Conservation (phyloP, 1,140 invertebrate species). For the Drosophila sp. region DNA sequence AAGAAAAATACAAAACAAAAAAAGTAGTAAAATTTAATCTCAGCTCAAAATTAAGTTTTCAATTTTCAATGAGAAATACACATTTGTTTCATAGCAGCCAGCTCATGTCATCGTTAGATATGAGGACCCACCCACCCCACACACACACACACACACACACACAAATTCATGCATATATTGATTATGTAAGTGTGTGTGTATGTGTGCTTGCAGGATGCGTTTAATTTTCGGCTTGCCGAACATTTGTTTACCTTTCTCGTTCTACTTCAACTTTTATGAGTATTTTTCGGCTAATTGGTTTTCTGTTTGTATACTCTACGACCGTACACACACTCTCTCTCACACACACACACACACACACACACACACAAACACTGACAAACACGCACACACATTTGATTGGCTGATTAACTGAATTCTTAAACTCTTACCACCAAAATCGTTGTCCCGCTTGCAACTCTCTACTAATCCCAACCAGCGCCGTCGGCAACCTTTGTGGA, state of each 20-base stretch:
- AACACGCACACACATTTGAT: slow-evolving; percentile 18
- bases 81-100: too few relatives aligned
- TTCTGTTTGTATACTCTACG: slow-evolving; percentile 65
- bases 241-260: slow-evolving; percentile 20
- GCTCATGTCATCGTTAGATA: too few relatives aligned
- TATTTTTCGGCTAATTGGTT: slow-evolving; percentile 72
- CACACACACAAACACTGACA: slow-evolving; percentile 11
- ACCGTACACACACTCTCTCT: slow-evolving; percentile 37
- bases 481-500: slow-evolving; percentile 52
- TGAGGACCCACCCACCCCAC: background rate
- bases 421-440: background rate
- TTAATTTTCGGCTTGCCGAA: slow-evolving; percentile 54
- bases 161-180: background rate
- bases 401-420: slow-evolving; percentile 29
- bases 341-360: slow-evolving; percentile 17
- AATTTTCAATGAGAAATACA: too few relatives aligned
- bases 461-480: slow-evolving; percentile 4
- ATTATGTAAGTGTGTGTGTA: background rate
- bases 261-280: slow-evolving; percentile 43
- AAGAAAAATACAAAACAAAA: too few relatives aligned
- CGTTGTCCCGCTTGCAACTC: slow-evolving; percentile 3
- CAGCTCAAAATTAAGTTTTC: too few relatives aligned
- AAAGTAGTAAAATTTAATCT: too few relatives aligned
- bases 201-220: slow-evolving; percentile 40
- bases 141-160: background rate